Base-by-base conservation (phyloP, 1,140 invertebrate genomes). In the Aphelinus atriplicis region DNA sequence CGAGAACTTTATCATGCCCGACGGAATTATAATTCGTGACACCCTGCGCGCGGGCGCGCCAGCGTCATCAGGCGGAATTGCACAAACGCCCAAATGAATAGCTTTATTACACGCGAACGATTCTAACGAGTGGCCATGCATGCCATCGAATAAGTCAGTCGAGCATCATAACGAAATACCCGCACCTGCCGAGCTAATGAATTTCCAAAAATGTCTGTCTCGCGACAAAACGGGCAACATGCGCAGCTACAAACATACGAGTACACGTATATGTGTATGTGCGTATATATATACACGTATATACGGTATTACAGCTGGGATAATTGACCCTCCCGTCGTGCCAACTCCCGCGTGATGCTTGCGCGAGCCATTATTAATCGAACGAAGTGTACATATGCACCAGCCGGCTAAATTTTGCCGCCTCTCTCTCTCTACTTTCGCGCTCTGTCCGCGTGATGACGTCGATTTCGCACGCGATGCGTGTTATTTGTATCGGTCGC, bases 291-390 rank as follows among this genome's bases (percentile, higher is more conserved):
- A 9, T 2, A 10, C 7, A 3, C 26, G n/a, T n/a, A 48, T 5
- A 48, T 50, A 47, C 47, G 47, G 47, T 42, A 74, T 68, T 68
- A 63, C 60, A 63, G 46, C 57, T 7, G 6, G 7, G 60, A 65
- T 74, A 74, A 74, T 74, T 74, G 65, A 58, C 73, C 69, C 69
- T 69, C 73, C 46, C 69, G 73, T 63, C 60, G 66, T 46, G 6
- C 9, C 66, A 74, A 74, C 61, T 74, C 66, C 66, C 65, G 26
- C 26, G 55, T 26, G 53, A 62, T 7, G 63, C 50, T 7, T 7
- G 55, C 50, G 7, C 3, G 48, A 50, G 45, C 2, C 62, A 63
- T 73, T 65, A 73, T 73, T 73, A 73, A 73, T 73, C 63, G 71
- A 58, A 45, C 46, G 46, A 70, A 47, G n/a, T 46, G 61, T n/a